Conservation (phyloP, 2,888 invertebrate genomes). For the Drosophila gaucha region DNA sequence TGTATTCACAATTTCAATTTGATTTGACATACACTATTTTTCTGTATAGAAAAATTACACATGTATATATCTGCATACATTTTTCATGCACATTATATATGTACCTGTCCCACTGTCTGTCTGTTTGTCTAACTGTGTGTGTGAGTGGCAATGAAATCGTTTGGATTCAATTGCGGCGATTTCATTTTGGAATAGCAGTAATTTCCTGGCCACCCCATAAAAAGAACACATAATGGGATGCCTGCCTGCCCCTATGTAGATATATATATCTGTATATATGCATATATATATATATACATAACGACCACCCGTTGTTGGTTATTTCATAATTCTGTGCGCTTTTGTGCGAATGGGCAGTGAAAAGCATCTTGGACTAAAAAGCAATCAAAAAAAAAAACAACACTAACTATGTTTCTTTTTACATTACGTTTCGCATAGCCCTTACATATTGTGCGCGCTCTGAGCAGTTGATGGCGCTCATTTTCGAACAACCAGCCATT, state of each 20-base stretch:
- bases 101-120: constrained; percentile 19
- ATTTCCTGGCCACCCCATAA: constrained; percentile 69
- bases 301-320: constrained; percentile 58
- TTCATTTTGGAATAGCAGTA: constrained; percentile 76
- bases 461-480: constrained; percentile 32
- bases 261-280: constrained; percentile 1
- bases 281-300: constrained; percentile 13
- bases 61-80: constrained; percentile 12
- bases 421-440: constrained; percentile 46
- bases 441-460: constrained; percentile 18
- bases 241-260: constrained; percentile 13
- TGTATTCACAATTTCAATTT: constrained; percentile 35
- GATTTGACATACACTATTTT: constrained; percentile 45
- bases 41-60: constrained; percentile 7
- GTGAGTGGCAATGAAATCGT: constrained; percentile 74
- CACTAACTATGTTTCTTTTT: constrained; percentile 44
- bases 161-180: constrained; percentile 77
- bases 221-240: constrained; percentile 23
- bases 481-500: constrained; percentile 32
- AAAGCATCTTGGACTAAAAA: constrained; percentile 54
- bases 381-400: constrained; percentile 45
- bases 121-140: constrained; percentile 15
- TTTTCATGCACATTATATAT: constrained; percentile 18
- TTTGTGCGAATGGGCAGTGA: constrained; percentile 22
- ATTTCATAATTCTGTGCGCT: constrained; percentile 64